Percentiles rank a stretch among this genome's conserved stretches.
Conservation (phyloP, 2,888 invertebrate genomes). For the Oegoconia quadripuncta region DNA sequence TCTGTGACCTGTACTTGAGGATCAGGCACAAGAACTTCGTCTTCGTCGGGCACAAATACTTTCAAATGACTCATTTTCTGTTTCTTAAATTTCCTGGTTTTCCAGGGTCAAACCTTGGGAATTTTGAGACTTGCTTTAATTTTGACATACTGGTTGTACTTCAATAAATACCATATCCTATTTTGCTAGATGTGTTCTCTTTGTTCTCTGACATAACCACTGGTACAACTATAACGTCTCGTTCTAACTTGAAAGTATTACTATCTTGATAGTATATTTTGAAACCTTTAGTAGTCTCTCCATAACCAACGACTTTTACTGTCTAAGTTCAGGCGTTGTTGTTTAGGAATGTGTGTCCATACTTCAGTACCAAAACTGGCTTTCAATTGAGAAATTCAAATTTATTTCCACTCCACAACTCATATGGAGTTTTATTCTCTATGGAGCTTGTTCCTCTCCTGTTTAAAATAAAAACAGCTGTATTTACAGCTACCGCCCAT, state of each 20-base stretch:
- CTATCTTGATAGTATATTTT: slow-evolving; percentile 3
- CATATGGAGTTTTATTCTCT: slow-evolving; percentile 4
- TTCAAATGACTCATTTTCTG: no score
- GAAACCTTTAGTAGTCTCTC: slow-evolving; percentile 8
- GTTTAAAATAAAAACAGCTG: neutral
- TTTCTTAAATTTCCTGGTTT: no score
- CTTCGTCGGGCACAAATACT: no score
- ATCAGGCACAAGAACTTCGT: no score
- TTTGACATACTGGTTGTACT: no score
- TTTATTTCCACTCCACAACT: slow-evolving; percentile 6
- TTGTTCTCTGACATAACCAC: neutral
- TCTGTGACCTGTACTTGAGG: neutral
- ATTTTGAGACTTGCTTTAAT: no score
- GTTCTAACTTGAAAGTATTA: no score
- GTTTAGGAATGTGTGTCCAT: slow-evolving; percentile 6
- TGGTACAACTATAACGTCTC: no score
- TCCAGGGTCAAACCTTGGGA: no score
- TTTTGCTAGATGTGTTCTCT: no score
- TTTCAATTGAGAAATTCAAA: slow-evolving; percentile 7
- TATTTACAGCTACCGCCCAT: slow-evolving; percentile 10
- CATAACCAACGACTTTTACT: slow-evolving; percentile 8
- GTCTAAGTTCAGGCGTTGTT: slow-evolving; percentile 6
- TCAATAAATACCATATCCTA: neutral
- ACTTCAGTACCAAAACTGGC: slow-evolving; percentile 6
- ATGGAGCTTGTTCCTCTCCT: neutral